A percentile compares a stretch with the other conserved stretches of the same genome.
Evolutionary conservation across 2,113 vertebrate species (phyloP).

Genomic region (Myrmecobius fasciatus): DNA sequence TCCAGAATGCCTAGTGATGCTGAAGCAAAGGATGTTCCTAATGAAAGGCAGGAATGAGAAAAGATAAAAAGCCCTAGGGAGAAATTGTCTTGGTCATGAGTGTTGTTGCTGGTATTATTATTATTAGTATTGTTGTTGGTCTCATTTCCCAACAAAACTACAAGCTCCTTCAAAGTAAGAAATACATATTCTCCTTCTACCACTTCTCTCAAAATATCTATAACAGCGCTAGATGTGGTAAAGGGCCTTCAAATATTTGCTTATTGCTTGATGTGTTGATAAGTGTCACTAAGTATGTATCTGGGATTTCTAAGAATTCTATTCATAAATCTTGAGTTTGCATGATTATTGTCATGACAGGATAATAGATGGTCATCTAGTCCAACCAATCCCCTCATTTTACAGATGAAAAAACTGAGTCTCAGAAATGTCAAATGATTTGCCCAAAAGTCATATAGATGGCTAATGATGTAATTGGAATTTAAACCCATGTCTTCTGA

Average conservation of each 20-base stretch:
- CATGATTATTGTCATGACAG: neutral
- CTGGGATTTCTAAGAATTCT: neutral
- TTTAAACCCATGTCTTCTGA: neutral
- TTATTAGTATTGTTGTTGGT: neutral
- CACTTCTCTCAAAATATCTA: neutral
- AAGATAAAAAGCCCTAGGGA: neutral
- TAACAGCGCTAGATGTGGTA: neutral
- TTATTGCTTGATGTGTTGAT: neutral
- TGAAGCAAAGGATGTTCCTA: neutral
- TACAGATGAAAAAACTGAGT: neutral
- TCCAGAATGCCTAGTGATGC: neutral
- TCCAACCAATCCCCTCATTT: neutral
- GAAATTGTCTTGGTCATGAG: neutral
- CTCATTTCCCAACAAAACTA: neutral
- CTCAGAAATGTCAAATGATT: neutral
- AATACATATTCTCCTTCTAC: neutral
- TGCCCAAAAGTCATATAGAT: neutral
- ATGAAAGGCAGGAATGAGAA: neutral
- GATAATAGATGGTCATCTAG: neutral
- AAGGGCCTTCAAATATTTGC: neutral
- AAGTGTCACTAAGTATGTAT: neutral
- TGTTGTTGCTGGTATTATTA: neutral
- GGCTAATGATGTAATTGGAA: neutral
- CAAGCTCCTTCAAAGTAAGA: neutral
- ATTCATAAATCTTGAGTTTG: neutral